Base-by-base conservation (phyloP, 2,797 vertebrate species). In the Myoxocephalus aenaeus region DNA sequence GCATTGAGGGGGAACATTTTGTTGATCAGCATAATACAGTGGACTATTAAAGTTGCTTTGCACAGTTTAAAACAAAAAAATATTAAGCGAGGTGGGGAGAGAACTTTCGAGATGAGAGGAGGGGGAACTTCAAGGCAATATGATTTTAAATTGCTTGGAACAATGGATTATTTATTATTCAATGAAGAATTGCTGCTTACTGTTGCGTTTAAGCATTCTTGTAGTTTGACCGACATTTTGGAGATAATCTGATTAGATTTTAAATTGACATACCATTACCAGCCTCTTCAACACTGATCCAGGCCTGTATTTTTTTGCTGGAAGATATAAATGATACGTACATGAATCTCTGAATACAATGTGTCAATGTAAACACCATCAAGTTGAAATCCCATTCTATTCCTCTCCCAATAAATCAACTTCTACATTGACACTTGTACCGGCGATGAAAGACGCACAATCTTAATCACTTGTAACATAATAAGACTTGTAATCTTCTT, bases 1-100 rank as follows among this genome's bases (percentile, higher is more conserved):
- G 81, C 74, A 83, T 81, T 87, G 71, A 80, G 68, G 50, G 63
- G 40, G 71, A 81, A 62, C 25, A 67, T 85, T 77, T 74, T 84
- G 79, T 91, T 87, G 78, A 92, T 91, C 82, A 83, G 82, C 71
- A 74, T 75, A 73, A 86, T 57, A 32, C 54, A 32, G 25, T 78
- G 76, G 68, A 77, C 59, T 29, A 86, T 84, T 87, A 83, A 88
- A 83, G 73, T 80, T 73, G 69, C 59, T 85, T 84, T 59, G 57
- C 57, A 63, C 54, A 14, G 61, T 62, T 69, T 57, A 69, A 54
- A 22, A 57, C n/a, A 27, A 27, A 67, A 40, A n/a, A 17, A 62
- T 40, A 79, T 73, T 51, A 68, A 53, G 27, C 22, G 53, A 83
- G 53, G 46, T 27, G 27, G n/a, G 29, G 46, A 66, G 40, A 73